Evolutionary conservation across 2,113 vertebrate species (phyloP).

Genomic region (Rhinolophus ferrumequinum): DNA sequence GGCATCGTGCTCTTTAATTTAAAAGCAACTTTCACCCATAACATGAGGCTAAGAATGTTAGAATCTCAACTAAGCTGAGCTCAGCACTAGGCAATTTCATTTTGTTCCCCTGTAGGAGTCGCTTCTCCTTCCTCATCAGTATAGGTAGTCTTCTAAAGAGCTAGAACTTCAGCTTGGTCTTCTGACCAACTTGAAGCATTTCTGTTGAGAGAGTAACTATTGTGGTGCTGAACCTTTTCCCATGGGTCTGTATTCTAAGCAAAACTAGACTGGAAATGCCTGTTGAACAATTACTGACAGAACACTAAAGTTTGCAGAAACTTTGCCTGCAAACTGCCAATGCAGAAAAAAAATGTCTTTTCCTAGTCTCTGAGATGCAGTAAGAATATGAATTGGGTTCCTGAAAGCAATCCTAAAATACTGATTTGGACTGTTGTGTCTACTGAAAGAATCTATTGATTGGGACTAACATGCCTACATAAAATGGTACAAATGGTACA

Average conservation of each 20-base stretch:
- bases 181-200: background rate
- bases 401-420: constrained; percentile 5
- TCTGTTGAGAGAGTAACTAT: constrained; percentile 11
- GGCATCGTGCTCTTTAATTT: constrained; percentile 31
- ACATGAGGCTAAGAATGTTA: constrained; percentile 13
- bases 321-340: constrained; percentile 1
- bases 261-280: constrained; percentile 62
- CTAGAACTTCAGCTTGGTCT: background rate
- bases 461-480: background rate
- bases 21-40: constrained; percentile 48
- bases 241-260: constrained; percentile 1
- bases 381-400: background rate
- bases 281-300: constrained; percentile 33
- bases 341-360: background rate
- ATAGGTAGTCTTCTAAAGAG: background rate
- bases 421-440: background rate
- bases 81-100: background rate
- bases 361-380: constrained; percentile 8
- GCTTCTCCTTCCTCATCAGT: background rate
- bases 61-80: constrained; percentile 30
- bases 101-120: background rate
- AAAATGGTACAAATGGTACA: background rate
- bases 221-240: constrained; percentile 3
- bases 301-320: background rate
- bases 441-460: background rate